A percentile compares a stretch with the other conserved stretches of the same genome.
Evolutionary conservation across 2,797 vertebrate genomes (phyloP).

Genomic region (Sebastes taczanowskii): DNA sequence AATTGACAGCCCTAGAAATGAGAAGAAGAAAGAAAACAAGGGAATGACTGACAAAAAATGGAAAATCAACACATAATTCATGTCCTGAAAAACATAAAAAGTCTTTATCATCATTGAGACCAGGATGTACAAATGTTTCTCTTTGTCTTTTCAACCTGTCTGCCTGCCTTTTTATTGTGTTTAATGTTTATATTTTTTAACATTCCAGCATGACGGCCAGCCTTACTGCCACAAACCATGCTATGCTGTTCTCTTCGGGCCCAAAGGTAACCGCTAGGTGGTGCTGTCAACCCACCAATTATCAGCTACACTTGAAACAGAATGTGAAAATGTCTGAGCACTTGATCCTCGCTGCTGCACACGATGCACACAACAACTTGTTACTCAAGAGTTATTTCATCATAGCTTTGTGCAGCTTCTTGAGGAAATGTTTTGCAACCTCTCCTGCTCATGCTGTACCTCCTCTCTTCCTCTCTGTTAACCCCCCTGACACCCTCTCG

Average conservation of each 20-base stretch:
- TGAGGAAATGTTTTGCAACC: constrained; percentile 18
- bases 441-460: constrained; percentile 36
- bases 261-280: constrained; percentile 92
- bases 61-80: not conserved
- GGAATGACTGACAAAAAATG: not conserved
- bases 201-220: constrained; percentile 89
- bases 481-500: constrained; percentile 11
- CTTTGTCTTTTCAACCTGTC: not conserved
- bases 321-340: constrained; percentile 48
- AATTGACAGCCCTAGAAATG: not conserved
- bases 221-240: constrained; percentile 98
- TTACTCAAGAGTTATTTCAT: constrained; percentile 33
- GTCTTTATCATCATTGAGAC: too few relatives aligned
- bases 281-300: constrained; percentile 67
- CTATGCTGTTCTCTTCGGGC: constrained; percentile 92
- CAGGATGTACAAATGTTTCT: too few relatives aligned
- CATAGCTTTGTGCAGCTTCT: constrained; percentile 6
- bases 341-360: constrained; percentile 31
- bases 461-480: constrained; percentile 7
- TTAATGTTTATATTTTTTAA: not conserved
- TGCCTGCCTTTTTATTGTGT: not conserved
- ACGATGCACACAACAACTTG: constrained; percentile 3
- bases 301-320: constrained; percentile 56
- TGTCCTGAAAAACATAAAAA: not conserved
- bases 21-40: not conserved